Evolutionary conservation across 2,113 vertebrate species (phyloP).

Genomic region (Thomomys bottae): DNA sequence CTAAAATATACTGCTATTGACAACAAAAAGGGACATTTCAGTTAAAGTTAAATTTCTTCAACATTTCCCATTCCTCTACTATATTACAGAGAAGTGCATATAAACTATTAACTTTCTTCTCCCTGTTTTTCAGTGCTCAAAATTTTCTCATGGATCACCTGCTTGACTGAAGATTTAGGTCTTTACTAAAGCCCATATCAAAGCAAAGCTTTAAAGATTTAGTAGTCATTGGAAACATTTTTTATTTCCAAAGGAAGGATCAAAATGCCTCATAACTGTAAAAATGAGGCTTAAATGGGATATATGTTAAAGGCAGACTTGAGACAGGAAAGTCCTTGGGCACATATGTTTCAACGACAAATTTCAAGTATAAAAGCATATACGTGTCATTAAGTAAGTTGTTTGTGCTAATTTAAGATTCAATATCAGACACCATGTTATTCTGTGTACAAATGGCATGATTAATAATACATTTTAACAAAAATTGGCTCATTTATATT

Average conservation of each 20-base stretch:
- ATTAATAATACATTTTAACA: slow-evolving; percentile 58
- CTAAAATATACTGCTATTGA: not conserved
- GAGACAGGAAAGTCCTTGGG: not conserved
- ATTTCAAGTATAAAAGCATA: slow-evolving; percentile 2
- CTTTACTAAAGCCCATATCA: slow-evolving; percentile 35
- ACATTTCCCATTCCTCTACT: not conserved
- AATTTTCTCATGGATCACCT: slow-evolving; percentile 53
- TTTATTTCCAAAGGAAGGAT: slow-evolving; percentile 32
- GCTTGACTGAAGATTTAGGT: not conserved
- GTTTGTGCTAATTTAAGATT: slow-evolving; percentile 30
- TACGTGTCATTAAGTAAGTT: not conserved
- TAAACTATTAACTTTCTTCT: not conserved
- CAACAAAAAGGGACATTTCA: not conserved
- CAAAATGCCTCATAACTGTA: slow-evolving; percentile 10
- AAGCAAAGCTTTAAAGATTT: slow-evolving; percentile 43
- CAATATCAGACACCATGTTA: slow-evolving; percentile 40
- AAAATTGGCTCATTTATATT: slow-evolving; percentile 56
- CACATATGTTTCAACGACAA: not conserved
- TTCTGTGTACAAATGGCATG: slow-evolving; percentile 53
- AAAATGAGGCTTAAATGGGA: not conserved
- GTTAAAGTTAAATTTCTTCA: not conserved
- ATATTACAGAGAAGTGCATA: not conserved
- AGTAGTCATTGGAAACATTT: not conserved
- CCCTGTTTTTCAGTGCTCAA: not conserved
- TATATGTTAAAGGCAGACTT: slow-evolving; percentile 3